Conservation (phyloP, 2,113 vertebrate species). For the Carassius gibelio region DNA sequence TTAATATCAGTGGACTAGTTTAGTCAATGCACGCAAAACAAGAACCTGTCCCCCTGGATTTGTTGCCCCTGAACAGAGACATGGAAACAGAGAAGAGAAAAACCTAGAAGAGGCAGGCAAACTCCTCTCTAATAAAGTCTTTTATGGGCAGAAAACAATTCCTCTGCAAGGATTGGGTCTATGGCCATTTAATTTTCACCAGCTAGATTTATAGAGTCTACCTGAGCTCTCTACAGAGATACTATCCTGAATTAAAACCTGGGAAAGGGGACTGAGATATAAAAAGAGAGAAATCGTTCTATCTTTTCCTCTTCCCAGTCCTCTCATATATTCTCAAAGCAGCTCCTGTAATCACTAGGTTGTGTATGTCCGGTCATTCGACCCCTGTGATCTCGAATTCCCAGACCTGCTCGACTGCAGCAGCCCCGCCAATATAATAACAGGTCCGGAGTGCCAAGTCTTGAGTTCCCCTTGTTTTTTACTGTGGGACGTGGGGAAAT, state of each 20-base stretch:
- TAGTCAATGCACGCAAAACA: not conserved
- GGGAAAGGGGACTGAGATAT: slow-evolving; percentile 1
- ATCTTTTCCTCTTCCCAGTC: slow-evolving; percentile 16
- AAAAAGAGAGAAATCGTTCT: not conserved
- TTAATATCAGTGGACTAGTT: not conserved
- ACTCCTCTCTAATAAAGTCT: slow-evolving; percentile 51
- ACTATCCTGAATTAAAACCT: slow-evolving; percentile 48
- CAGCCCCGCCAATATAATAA: slow-evolving; percentile 54
- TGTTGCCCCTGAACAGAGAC: not conserved
- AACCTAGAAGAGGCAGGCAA: slow-evolving; percentile 7
- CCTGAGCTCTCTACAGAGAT: slow-evolving; percentile 51
- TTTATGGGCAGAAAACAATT: slow-evolving; percentile 57
- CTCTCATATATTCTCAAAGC: slow-evolving; percentile 23
- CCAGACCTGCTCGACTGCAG: slow-evolving; percentile 4
- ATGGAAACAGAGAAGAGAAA: not conserved
- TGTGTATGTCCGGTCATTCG: slow-evolving; percentile 38
- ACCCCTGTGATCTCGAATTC: slow-evolving; percentile 22
- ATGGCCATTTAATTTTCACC: slow-evolving; percentile 59
- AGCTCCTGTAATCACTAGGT: slow-evolving; percentile 36
- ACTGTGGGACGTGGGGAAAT: slow-evolving; percentile 31
- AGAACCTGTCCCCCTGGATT: not conserved
- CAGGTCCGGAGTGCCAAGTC: slow-evolving; percentile 25
- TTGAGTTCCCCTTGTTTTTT: slow-evolving; percentile 21
- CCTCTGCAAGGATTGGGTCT: slow-evolving; percentile 43
- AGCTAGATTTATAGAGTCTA: slow-evolving; percentile 57